Percentiles rank a stretch among this genome's conserved stretches.
Conservation (phyloP, 1,140 invertebrate genomes). For the Diabrotica virgifera region DNA sequence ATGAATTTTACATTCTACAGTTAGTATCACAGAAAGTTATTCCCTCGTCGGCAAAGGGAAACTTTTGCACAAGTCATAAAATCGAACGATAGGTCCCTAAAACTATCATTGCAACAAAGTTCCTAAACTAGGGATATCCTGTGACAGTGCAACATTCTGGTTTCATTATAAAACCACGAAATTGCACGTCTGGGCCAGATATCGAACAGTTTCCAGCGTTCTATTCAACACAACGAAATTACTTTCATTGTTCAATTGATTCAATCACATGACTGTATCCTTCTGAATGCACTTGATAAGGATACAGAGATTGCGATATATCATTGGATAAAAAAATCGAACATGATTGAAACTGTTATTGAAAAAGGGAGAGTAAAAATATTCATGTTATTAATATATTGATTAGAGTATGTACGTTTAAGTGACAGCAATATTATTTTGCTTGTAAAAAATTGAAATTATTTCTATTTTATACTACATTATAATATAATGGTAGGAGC, state of each 20-base stretch:
- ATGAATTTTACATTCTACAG: no score
- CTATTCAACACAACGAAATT: slow-evolving; percentile 22
- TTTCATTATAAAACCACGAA: slow-evolving; percentile 21
- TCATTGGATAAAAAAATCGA: slow-evolving; percentile 21
- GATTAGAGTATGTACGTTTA: no score
- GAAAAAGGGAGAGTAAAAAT: neutral
- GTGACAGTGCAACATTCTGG: slow-evolving; percentile 18
- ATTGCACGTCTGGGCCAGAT: slow-evolving; percentile 30
- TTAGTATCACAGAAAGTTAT: neutral
- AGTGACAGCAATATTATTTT: no score
- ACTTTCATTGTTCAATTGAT: slow-evolving; percentile 24
- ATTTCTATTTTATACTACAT: no score
- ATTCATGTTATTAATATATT: no score
- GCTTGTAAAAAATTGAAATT: no score
- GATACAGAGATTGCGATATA: slow-evolving; percentile 10
- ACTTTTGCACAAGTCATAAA: slow-evolving; percentile 5
- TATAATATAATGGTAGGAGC: no score
- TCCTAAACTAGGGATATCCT: slow-evolving; percentile 19
- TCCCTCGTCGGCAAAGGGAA: neutral
- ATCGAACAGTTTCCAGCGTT: slow-evolving; percentile 27
- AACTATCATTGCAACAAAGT: slow-evolving; percentile 18
- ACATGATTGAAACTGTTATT: slow-evolving; percentile 6
- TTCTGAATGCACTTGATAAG: neutral
- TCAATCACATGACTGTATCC: neutral
- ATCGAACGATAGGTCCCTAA: slow-evolving; percentile 10